Evolutionary conservation across 1,140 invertebrate species (phyloP).

Genomic region (Caerostris extrusa): DNA sequence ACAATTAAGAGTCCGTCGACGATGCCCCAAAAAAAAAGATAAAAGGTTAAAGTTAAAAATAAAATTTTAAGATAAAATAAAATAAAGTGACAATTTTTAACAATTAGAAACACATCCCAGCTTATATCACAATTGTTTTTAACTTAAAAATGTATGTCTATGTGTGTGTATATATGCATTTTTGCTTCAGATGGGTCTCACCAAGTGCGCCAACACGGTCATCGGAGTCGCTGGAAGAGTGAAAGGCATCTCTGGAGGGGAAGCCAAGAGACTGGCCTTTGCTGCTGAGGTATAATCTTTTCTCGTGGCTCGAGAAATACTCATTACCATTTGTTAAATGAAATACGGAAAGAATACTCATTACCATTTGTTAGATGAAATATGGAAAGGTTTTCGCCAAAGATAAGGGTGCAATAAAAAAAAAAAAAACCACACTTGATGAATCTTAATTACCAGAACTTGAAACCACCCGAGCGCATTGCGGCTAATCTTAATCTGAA

Average conservation of each 20-base stretch:
- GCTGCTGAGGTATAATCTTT: slow-evolving; percentile 90
- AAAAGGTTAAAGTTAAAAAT: too few species aligned
- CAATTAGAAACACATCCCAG: not conserved
- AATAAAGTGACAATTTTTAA: not conserved
- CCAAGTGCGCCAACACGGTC: slow-evolving; percentile 88
- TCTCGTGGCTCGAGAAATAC: too few species aligned
- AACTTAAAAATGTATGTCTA: not conserved
- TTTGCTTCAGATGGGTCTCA: slow-evolving; percentile 88
- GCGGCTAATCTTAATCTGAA: not conserved
- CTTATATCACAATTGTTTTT: not conserved
- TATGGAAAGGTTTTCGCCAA: too few species aligned
- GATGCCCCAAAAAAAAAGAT: too few species aligned
- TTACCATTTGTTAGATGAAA: too few species aligned
- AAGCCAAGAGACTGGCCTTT: slow-evolving; percentile 97
- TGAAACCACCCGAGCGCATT: not conserved
- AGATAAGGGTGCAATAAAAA: too few species aligned
- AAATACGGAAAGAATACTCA: too few species aligned
- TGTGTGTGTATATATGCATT: not conserved
- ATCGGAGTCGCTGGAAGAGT: slow-evolving; percentile 92
- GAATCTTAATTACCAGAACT: not conserved
- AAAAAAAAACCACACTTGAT: too few species aligned
- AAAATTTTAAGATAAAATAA: too few species aligned
- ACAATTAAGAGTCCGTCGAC: too few species aligned
- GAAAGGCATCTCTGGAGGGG: slow-evolving; percentile 97
- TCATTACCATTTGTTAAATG: too few species aligned